Base-by-base conservation (phyloP, 1,140 invertebrate species). In the Cydia amplana region DNA sequence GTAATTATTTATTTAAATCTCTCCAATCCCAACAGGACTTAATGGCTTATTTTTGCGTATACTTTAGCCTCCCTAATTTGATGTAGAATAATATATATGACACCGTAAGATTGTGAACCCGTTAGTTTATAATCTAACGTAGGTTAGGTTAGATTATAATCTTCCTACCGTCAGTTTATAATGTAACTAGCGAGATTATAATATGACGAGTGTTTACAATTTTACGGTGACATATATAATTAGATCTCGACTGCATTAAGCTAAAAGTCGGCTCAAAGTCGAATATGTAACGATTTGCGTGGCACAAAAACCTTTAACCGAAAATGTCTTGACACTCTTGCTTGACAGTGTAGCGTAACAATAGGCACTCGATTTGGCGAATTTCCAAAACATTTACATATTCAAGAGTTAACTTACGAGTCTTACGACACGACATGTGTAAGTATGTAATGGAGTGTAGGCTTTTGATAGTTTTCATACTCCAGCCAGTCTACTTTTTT, bases 391-490 rank as follows among this genome's bases (percentile, higher is more conserved):
- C 9, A 23, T 18, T 60, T 3, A 23, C 20, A 12, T 60, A 60
- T 60, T 23, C 55, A 32, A 70, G 67, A 36, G 40, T 32, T 36
- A 32, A 70, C 67, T 70, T 70, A 70, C 40, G 20, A 32, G 16
- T 36, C 67, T 70, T 70, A 70, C 40, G 20, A 32, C 20, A 70
- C 25, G 28, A 36, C 25, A 70, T 70, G 18, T 36, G 7, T 67
- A 36, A 36, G 32, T 16, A 46, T 16, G 43, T 46, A 46, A 46
- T 46, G 43, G 43, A 16, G 43, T 46, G 43, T 46, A 46, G 43
- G 43, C 43, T 46, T 46, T 46, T 16, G 1, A 46, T 46, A 46
- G 12, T 46, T 46, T 46, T 46, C 12, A 46, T 16, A 46, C 43
- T 46, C 12, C 43, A 46, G 43, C 43, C 43, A 46, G 12, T 14